Conservation (phyloP, 2,113 vertebrate genomes). For the Gavia stellata region DNA sequence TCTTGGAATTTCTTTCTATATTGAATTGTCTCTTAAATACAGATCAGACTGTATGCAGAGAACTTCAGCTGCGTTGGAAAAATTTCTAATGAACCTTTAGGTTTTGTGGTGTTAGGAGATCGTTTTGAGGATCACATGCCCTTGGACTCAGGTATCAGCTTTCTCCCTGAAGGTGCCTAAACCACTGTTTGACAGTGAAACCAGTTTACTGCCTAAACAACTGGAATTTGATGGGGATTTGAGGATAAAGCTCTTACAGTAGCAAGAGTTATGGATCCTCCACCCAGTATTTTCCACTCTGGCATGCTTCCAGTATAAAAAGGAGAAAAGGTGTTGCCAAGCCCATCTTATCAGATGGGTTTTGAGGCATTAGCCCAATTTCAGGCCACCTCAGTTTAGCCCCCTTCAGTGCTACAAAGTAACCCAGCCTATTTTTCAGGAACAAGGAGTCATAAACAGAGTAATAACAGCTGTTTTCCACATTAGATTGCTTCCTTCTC, state of each 20-base stretch:
- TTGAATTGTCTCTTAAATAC: not conserved
- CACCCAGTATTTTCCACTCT: not conserved
- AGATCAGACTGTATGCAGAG: not conserved
- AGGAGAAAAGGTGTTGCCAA: not conserved
- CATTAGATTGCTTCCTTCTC: constrained; percentile 23
- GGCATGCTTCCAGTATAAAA: not conserved
- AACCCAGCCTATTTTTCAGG: not conserved
- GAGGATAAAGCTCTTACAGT: not conserved
- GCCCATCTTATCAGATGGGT: not conserved
- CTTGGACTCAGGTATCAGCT: not conserved
- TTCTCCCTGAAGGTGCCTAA: not conserved
- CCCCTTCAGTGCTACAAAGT: not conserved
- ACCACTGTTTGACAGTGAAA: not conserved
- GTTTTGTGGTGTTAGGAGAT: not conserved
- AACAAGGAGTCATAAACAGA: constrained; percentile 10
- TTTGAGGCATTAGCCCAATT: not conserved
- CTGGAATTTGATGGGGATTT: not conserved
- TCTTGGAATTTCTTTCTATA: not conserved
- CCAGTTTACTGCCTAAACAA: not conserved
- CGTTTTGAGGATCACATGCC: not conserved
- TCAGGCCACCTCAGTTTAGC: not conserved
- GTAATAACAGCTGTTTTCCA: constrained; percentile 23
- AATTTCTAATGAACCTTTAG: not conserved
- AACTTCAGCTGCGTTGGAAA: not conserved
- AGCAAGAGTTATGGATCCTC: not conserved